Evolutionary conservation across 1,140 invertebrate species (phyloP).

Genomic region (Macrosteles quadrilineatus): DNA sequence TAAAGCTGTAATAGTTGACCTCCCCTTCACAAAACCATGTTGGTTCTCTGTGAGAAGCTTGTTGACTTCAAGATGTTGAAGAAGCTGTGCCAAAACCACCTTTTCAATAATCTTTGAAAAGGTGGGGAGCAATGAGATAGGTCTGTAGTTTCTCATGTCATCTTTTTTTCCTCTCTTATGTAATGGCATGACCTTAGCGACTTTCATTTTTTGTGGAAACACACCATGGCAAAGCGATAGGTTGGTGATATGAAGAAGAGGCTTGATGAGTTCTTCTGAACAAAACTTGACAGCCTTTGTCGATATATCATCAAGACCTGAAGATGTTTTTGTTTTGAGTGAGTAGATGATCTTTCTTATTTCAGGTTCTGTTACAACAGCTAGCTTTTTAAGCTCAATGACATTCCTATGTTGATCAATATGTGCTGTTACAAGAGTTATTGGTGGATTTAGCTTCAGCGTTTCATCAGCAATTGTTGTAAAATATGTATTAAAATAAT

Average conservation of each 20-base stretch:
- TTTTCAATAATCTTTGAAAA: not conserved
- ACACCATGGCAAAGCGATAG: not conserved
- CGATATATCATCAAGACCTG: not conserved
- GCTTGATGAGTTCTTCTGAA: not conserved
- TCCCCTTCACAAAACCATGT: slow-evolving; percentile 10
- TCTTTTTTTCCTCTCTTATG: not conserved
- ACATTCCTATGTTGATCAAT: no score
- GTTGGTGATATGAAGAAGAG: not conserved
- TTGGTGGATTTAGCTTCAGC: not conserved
- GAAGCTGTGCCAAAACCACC: not conserved
- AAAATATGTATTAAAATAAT: not conserved
- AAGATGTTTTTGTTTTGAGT: not conserved
- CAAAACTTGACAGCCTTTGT: not conserved
- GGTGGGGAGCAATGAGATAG: slow-evolving; percentile 2
- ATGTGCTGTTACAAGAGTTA: not conserved
- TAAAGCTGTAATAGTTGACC: slow-evolving; percentile 4
- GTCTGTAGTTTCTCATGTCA: not conserved
- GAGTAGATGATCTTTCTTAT: not conserved
- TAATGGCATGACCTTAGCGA: not conserved
- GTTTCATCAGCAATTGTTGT: not conserved
- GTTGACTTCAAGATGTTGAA: not conserved
- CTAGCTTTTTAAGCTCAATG: not conserved
- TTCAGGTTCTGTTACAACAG: not conserved
- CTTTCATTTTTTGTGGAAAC: not conserved
- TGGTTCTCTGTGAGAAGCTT: not conserved